Evolutionary conservation across 2,797 vertebrate species (phyloP).

Genomic region (Diplodus puntazzo): DNA sequence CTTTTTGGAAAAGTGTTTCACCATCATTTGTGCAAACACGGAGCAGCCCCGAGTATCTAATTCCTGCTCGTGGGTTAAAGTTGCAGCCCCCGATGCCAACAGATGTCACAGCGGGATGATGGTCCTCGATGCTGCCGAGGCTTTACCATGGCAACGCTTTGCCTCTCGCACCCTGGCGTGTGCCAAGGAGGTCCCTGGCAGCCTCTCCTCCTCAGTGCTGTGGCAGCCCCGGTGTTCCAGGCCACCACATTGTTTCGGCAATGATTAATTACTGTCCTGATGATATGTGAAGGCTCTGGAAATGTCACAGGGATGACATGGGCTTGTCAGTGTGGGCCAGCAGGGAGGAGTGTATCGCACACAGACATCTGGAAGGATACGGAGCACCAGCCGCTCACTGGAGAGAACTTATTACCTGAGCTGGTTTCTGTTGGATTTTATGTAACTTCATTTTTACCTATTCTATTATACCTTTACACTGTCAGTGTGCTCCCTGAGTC

Average conservation of each 20-base stretch:
- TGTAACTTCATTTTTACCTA: constrained; percentile 10
- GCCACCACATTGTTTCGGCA: constrained; percentile 74
- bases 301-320: constrained; percentile 83
- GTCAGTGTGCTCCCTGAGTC: background rate
- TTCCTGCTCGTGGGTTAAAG: constrained; percentile 29
- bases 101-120: constrained; percentile 51
- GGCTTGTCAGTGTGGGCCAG: constrained; percentile 66
- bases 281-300: constrained; percentile 83
- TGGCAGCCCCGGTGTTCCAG: constrained; percentile 66
- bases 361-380: constrained; percentile 74
- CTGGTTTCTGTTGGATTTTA: constrained; percentile 23
- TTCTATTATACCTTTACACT: constrained; percentile 13
- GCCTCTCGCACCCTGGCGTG: constrained; percentile 46
- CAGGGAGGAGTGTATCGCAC: constrained; percentile 62
- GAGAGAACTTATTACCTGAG: constrained; percentile 38
- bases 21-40: constrained; percentile 14
- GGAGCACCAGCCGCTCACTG: constrained; percentile 38
- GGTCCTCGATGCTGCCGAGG: constrained; percentile 53
- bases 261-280: constrained; percentile 86
- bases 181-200: constrained; percentile 64
- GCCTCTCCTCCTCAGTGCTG: constrained; percentile 51
- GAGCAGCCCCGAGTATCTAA: constrained; percentile 29
- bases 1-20: background rate
- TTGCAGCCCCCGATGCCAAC: constrained; percentile 43
- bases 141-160: constrained; percentile 69